phyloP scores from a whole-genome alignment of 1,140 invertebrate genomes.

The Ganaspis sp. region DNA sequence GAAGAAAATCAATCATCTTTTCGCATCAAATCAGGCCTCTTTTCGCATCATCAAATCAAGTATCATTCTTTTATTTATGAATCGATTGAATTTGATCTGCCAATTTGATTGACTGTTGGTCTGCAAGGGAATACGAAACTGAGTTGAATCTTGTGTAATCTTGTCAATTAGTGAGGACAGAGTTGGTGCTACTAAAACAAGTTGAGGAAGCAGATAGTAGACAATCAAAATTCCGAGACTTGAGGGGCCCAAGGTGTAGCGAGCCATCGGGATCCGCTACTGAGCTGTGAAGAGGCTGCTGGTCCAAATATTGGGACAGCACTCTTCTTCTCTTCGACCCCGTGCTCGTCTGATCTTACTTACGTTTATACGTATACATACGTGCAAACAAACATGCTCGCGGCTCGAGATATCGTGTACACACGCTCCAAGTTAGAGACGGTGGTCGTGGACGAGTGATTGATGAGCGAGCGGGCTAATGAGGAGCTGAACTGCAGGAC shows the following conservation, averaged over 20 bases:
- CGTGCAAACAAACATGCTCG: conserved; percentile 43
- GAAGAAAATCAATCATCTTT: no score
- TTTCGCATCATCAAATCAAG: no score
- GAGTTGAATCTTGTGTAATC: neutral
- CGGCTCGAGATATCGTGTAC: conserved; percentile 59
- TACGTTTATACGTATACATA: conserved; percentile 40
- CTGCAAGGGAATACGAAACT: neutral
- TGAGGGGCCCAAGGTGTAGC: conserved; percentile 1
- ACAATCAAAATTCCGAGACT: conserved; percentile 32
- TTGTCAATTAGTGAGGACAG: conserved; percentile 15
- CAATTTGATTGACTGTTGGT: neutral
- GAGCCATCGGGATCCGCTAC: conserved; percentile 12
- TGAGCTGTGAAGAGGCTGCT: conserved; percentile 41
- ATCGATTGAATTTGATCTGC: no score
- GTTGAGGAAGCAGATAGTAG: conserved; percentile 27
- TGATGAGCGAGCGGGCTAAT: conserved; percentile 75
- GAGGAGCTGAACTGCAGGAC: conserved; percentile 74
- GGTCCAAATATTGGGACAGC: conserved; percentile 72
- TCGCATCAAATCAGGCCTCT: no score
- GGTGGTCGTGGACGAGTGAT: conserved; percentile 74
- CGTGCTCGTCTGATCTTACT: conserved; percentile 50
- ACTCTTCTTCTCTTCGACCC: conserved; percentile 35
- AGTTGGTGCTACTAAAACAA: conserved; percentile 7
- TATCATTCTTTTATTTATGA: no score
- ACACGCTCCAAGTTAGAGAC: conserved; percentile 56